Base-by-base conservation (phyloP, 2,797 vertebrate genomes). In the Fistularia commersonii region DNA sequence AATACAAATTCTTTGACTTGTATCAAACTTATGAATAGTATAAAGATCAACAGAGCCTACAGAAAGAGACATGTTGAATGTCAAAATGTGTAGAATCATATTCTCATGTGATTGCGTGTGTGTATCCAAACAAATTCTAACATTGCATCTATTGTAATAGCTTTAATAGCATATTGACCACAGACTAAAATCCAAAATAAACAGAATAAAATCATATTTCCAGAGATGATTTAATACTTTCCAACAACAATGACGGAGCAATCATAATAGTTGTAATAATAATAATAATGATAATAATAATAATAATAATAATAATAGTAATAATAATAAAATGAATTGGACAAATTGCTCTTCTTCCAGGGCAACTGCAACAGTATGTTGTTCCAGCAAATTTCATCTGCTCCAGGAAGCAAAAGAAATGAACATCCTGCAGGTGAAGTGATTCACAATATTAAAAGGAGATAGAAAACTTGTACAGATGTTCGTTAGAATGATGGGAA, bases 151-250 rank as follows among this genome's bases (percentile, higher is more conserved):
- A 49, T 8, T 51, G 43, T 57, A 72, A 41, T 8, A 6, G 32
- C 61, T 67, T 67, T 54, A 67, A 59, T 59, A 47, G 49, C 40
- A 65, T 11, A 56, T 74, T 61, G 54, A 66, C 57, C 35, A 71
- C 46, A 52, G 49, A 45, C 41, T 37, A 11, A 6, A 51, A 57
- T 76, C 75, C 66, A 70, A 86, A 81, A 69, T 48, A 52, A 75
- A 79, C 61, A 51, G 47, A 77, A 74, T 66, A 65, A 77, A 69
- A 74, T 41, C 45, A 60, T 64, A 72, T 54, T 74, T 82, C 63
- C 57, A 72, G 61, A 76, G 8, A 9, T 51, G 35, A 65, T 55
- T 64, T 48, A 68, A 83, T 72, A 72, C 66, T 62, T 73, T 69
- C 76, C 55, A 77, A 75, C 23, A 23, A 23, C 23, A 23, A 23